Percentiles rank a stretch among this genome's conserved stretches.
phyloP scores from a whole-genome alignment of 2,888 invertebrate species.

The Poecilus cupreus region DNA sequence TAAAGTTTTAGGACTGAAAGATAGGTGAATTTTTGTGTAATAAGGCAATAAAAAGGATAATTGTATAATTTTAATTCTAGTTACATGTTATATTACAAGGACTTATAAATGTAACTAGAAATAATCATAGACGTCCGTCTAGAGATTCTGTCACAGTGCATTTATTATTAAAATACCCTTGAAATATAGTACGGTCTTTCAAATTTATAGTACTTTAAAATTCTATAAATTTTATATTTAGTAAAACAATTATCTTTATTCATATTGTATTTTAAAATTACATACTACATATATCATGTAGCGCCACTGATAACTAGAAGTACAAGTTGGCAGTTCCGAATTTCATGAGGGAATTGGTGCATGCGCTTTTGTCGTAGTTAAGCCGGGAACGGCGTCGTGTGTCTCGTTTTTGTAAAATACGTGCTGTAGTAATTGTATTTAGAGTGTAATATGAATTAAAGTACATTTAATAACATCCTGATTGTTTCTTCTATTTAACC shows the following conservation, averaged over 20 bases:
- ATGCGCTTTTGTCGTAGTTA: slow-evolving; percentile 52
- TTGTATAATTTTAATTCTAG: background rate
- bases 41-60: too few species aligned
- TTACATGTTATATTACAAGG: background rate
- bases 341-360: background rate
- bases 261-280: too few species aligned
- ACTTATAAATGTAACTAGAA: background rate
- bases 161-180: too few species aligned
- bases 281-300: background rate
- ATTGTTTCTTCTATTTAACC: slow-evolving; percentile 57
- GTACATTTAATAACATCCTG: slow-evolving; percentile 12
- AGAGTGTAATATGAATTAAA: slow-evolving; percentile 49
- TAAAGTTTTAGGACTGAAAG: too few species aligned
- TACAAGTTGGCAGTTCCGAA: background rate
- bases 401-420: slow-evolving; percentile 50
- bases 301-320: background rate
- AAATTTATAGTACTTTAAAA: background rate
- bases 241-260: too few species aligned
- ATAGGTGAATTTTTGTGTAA: too few species aligned
- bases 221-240: too few species aligned
- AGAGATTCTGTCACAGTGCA: too few species aligned
- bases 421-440: background rate
- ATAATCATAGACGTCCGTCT: background rate
- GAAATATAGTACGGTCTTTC: too few species aligned
- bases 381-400: slow-evolving; percentile 58